These are phyloP conservation scores for Hirundichthys speculiger DNA, from an alignment of 2,113 vertebrate species.

Conservation along the genomic window DNA sequence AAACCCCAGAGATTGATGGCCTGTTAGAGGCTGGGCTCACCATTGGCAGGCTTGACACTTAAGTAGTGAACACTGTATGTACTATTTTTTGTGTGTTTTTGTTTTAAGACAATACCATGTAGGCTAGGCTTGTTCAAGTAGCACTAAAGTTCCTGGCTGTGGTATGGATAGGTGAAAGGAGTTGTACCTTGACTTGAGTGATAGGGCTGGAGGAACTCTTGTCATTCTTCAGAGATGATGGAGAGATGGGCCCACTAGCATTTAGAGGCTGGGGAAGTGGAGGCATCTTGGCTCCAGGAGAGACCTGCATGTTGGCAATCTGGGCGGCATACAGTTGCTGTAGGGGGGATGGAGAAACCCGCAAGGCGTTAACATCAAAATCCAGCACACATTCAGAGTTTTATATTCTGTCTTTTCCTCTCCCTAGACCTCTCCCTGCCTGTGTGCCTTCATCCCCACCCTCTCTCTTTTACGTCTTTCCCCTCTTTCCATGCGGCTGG, in stretches of 20 bases:
- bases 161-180: slow-evolving; percentile 36
- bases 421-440: slow-evolving; percentile 49
- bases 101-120: slow-evolving; percentile 33
- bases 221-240: slow-evolving; percentile 96
- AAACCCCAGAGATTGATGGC: slow-evolving; percentile 76
- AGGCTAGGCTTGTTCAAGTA: slow-evolving; percentile 65
- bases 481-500: slow-evolving; percentile 80
- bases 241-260: slow-evolving; percentile 91
- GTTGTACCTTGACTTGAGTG: slow-evolving; percentile 93
- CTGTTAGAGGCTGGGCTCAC: slow-evolving; percentile 49
- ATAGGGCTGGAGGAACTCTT: slow-evolving; percentile 97
- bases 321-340: slow-evolving; percentile 99
- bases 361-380: slow-evolving; percentile 78
- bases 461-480: slow-evolving; percentile 69
- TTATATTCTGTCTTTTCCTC: slow-evolving; percentile 74
- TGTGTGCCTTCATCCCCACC: slow-evolving; percentile 69
- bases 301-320: slow-evolving; percentile 99
- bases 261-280: slow-evolving; percentile 93
- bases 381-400: slow-evolving; percentile 78
- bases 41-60: slow-evolving; percentile 24
- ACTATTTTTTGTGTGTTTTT: slow-evolving; percentile 42
- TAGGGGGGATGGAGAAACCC: slow-evolving; percentile 77
- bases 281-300: slow-evolving; percentile 98
- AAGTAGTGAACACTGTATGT: slow-evolving; percentile 36
- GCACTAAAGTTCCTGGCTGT: slow-evolving; percentile 46